A percentile compares a stretch with the other conserved stretches of the same genome.
Evolutionary conservation across 2,113 vertebrate species (phyloP).

Genomic region (Salvelinus namaycush): DNA sequence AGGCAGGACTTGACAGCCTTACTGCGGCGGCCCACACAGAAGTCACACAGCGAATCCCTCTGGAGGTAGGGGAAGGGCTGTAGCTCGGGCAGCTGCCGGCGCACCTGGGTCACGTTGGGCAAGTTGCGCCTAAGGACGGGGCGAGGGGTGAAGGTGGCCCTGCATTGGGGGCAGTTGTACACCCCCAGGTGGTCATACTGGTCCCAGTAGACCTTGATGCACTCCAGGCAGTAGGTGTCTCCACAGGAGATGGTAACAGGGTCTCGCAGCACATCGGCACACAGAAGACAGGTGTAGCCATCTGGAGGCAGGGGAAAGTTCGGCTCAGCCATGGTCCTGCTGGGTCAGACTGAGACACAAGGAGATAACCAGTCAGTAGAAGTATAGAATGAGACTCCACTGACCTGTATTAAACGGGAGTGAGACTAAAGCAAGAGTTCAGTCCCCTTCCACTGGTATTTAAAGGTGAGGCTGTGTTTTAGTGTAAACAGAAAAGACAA

Average conservation of each 20-base stretch:
- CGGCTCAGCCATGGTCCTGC: conserved; percentile 66
- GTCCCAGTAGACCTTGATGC: conserved; percentile 80
- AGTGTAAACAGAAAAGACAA: conserved; percentile 46
- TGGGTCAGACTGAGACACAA: conserved; percentile 7
- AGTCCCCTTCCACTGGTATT: conserved; percentile 30
- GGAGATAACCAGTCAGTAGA: background rate
- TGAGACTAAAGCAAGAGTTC: conserved; percentile 18
- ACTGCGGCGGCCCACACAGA: conserved; percentile 72
- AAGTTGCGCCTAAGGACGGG: conserved; percentile 64
- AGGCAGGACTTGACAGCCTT: conserved; percentile 79
- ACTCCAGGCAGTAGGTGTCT: conserved; percentile 76
- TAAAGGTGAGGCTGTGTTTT: conserved; percentile 53
- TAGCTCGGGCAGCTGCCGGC: conserved; percentile 37
- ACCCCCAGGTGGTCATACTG: conserved; percentile 75
- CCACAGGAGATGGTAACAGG: conserved; percentile 76
- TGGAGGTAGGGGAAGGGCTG: conserved; percentile 63
- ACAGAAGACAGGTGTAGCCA: conserved; percentile 63
- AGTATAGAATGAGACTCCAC: background rate
- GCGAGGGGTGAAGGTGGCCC: conserved; percentile 72
- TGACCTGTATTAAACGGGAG: background rate
- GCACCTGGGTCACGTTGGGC: conserved; percentile 58
- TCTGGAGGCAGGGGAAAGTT: conserved; percentile 60
- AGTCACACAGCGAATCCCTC: conserved; percentile 73
- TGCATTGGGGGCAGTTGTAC: conserved; percentile 75
- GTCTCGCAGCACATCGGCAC: conserved; percentile 60